Base-by-base conservation (phyloP, 2,113 vertebrate genomes). In the Pyrgilauda ruficollis region DNA sequence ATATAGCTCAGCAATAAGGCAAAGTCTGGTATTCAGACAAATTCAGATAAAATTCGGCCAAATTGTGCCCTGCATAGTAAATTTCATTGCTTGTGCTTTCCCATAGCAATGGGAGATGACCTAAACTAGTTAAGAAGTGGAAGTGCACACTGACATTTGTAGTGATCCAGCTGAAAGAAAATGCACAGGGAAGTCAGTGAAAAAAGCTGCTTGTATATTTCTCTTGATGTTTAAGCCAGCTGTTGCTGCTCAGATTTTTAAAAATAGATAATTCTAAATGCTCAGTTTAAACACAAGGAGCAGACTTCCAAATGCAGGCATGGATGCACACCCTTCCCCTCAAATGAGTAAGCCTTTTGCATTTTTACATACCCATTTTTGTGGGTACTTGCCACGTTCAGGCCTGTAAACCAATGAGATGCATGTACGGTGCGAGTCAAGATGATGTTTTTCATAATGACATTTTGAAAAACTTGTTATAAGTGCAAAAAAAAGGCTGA, bases 1-100 rank as follows among this genome's bases (percentile, higher is more conserved):
- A 80, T 73, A 84, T 93, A 94, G 68, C 67, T 96, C 64, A 91
- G 77, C 82, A 88, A 64, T 93, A 96, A 81, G 58, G 35, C 66
- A 46, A 78, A 89, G 72, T 79, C 61, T 94, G 67, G 59, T 94
- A 77, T 89, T 84, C 84, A n/a, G n/a, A n/a, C n/a, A n/a, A n/a
- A n/a, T n/a, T n/a, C n/a, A n/a, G n/a, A n/a, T n/a, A n/a, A n/a
- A n/a, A n/a, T n/a, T 97, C 74, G 81, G 50, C 37, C 9, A 24
- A 63, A 49, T 68, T 80, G 56, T 84, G 83, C 56, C 70, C 91
- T 79, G 55, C 75, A 20, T 49, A 93, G 86, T 89, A 69, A 94
- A 88, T 61, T 73, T 77, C 53, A 33, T 31, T 78, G 67, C 64
- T 82, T 95, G 52, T 78, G 81, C 72, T 94, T 87, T 95, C 93